Percentiles rank a stretch among this genome's conserved stretches.
These are phyloP conservation scores for Danaus chrysippus DNA, from an alignment of 2,888 invertebrate genomes.

Conservation along the genomic window DNA sequence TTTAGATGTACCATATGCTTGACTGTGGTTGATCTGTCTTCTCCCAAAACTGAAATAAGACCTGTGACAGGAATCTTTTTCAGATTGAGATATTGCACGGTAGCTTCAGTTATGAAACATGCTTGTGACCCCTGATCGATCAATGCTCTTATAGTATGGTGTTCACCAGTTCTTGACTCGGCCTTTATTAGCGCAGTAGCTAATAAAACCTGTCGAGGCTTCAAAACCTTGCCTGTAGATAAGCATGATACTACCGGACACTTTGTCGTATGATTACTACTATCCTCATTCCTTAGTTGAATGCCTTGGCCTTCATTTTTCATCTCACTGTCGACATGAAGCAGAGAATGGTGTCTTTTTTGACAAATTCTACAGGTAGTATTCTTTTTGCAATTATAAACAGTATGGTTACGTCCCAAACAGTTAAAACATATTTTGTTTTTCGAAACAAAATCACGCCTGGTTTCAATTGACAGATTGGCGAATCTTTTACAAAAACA, in stretches of 20 bases:
- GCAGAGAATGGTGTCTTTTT: conserved; percentile 29
- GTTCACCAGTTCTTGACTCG: conserved; percentile 20
- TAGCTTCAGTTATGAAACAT: conserved; percentile 36
- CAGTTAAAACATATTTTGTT: conserved; percentile 30
- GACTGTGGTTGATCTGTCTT: not conserved
- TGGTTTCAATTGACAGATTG: not conserved
- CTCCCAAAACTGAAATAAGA: conserved; percentile 10
- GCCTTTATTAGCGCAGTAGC: conserved; percentile 34
- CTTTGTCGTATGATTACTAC: not conserved
- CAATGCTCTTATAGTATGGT: conserved; percentile 26
- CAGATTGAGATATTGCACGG: conserved; percentile 31
- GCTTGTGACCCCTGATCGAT: conserved; percentile 38
- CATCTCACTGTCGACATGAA: conserved; percentile 21
- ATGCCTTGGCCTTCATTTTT: not conserved
- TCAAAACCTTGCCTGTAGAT: not conserved
- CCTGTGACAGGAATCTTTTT: conserved; percentile 13
- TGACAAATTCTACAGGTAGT: conserved; percentile 27
- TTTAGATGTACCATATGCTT: conserved; percentile 3
- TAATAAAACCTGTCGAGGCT: conserved; percentile 29
- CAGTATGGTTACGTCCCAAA: conserved; percentile 20
- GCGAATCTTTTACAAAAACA: conserved; percentile 18
- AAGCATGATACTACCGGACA: conserved; percentile 1
- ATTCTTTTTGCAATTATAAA: conserved; percentile 20
- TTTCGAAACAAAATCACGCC: conserved; percentile 18
- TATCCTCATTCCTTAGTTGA: conserved; percentile 2